Percentiles rank a stretch among this genome's conserved stretches.
These are phyloP conservation scores for Chironomus striatipennis DNA, from an alignment of 1,140 invertebrate species.

Conservation along the genomic window DNA sequence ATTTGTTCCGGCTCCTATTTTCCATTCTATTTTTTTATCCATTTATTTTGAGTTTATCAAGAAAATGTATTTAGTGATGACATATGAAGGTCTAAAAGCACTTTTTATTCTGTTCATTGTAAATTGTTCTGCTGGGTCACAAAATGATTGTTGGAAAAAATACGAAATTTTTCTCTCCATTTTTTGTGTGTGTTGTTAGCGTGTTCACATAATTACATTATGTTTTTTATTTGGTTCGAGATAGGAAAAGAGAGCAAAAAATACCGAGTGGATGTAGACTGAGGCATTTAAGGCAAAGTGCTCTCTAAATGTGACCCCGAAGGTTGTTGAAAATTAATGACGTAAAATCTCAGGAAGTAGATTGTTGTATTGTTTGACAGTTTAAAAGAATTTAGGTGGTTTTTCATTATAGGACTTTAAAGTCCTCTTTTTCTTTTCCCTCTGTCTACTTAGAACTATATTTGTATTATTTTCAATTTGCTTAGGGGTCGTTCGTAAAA, in stretches of 20 bases:
- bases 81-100: conserved; percentile 14
- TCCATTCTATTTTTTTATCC: neutral
- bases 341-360: conserved; percentile 6
- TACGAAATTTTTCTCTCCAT: neutral
- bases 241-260: neutral
- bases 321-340: conserved; percentile 9
- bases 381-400: conserved; percentile 1
- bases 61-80: neutral
- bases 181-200: neutral
- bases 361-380: conserved; percentile 11
- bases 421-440: neutral
- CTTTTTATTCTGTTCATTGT: neutral
- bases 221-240: neutral
- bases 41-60: conserved; percentile 6
- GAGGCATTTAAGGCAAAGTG: neutral
- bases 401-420: neutral
- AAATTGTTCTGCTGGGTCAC: neutral
- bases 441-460: neutral
- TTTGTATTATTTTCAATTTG: too few species aligned
- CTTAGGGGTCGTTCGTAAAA: too few species aligned
- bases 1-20: neutral
- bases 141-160: neutral
- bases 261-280: neutral
- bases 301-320: neutral
- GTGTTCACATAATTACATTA: conserved; percentile 9